Base-by-base conservation (phyloP, 2,888 invertebrate genomes). In the Auanema freiburgensis region DNA sequence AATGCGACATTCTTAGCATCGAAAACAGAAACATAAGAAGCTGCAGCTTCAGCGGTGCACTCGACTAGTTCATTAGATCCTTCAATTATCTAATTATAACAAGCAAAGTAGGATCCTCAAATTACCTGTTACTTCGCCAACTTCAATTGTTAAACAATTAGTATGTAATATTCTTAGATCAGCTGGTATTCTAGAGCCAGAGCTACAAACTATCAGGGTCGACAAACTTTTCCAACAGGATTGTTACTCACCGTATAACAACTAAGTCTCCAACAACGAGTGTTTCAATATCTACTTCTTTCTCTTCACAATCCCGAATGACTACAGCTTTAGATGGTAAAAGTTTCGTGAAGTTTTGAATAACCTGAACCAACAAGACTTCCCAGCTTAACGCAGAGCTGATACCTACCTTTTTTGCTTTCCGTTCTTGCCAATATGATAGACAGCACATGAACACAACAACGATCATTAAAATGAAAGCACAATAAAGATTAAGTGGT, bases 271-370 rank as follows among this genome's bases (percentile, higher is more conserved):
- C 84, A 12, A 84, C 77, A 2, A 84, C 84, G n/a, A 84, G 66
- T 25, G 83, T 79, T 12, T 76, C 79, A 11, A 79, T 74, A 21
- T 58, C 58, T n/a, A 84, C 69, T 52, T 72, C 76, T 81, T 92
- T 87, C 85, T 93, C 93, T 86, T 93, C 92, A 78, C 93, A 93
- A 86, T 94, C 93, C 79, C 97, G 90, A 82, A 96, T 78, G 10
- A 85, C 86, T 33, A 72, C 58, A 44, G 80, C 70, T 61, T 70
- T 77, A 59, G 75, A 53, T 53, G 76, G 79, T 59, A 81, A 69
- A 54, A 78, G 70, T 43, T 68, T 71, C 24, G 70, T 73, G 66
- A 80, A 79, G 46, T 77, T 73, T 64, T 76, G 72, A 2, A 80
- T 67, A 12, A 81, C 76, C 74, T 78, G 58, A n/a, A 59, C 55